A percentile compares a stretch with the other conserved stretches of the same genome.
phyloP scores from a whole-genome alignment of 2,888 invertebrate species.

The Sericinus montela region DNA sequence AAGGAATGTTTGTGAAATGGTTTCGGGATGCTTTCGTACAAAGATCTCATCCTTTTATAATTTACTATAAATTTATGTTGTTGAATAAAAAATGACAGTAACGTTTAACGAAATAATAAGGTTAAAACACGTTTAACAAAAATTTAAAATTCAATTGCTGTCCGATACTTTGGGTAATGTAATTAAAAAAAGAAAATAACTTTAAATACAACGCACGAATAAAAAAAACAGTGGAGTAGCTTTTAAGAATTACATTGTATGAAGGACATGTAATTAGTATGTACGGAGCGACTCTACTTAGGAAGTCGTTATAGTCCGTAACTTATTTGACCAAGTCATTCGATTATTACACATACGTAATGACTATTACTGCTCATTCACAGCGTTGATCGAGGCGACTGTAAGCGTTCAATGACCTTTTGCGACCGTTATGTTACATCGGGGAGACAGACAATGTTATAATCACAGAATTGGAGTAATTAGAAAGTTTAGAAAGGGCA shows the following conservation, averaged over 20 bases:
- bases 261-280: slow-evolving; percentile 41
- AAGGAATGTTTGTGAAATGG: slow-evolving; percentile 50
- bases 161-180: too few species aligned
- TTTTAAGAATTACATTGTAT: background rate
- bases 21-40: slow-evolving; percentile 39
- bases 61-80: slow-evolving; percentile 52
- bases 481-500: slow-evolving; percentile 21
- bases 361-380: slow-evolving; percentile 58
- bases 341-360: slow-evolving; percentile 46
- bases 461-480: slow-evolving; percentile 25
- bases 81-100: slow-evolving; percentile 15
- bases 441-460: slow-evolving; percentile 34
- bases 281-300: slow-evolving; percentile 49
- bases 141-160: too few species aligned
- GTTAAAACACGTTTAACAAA: too few species aligned
- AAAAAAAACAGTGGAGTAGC: too few species aligned
- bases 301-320: slow-evolving; percentile 42
- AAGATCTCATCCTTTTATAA: slow-evolving; percentile 33
- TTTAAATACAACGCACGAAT: too few species aligned
- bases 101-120: too few species aligned
- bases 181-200: too few species aligned
- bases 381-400: slow-evolving; percentile 37
- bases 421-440: slow-evolving; percentile 52
- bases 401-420: slow-evolving; percentile 44
- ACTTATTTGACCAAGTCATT: slow-evolving; percentile 25